These are phyloP conservation scores for Ophiodon elongatus DNA, from an alignment of 2,113 vertebrate species.

Conservation along the genomic window DNA sequence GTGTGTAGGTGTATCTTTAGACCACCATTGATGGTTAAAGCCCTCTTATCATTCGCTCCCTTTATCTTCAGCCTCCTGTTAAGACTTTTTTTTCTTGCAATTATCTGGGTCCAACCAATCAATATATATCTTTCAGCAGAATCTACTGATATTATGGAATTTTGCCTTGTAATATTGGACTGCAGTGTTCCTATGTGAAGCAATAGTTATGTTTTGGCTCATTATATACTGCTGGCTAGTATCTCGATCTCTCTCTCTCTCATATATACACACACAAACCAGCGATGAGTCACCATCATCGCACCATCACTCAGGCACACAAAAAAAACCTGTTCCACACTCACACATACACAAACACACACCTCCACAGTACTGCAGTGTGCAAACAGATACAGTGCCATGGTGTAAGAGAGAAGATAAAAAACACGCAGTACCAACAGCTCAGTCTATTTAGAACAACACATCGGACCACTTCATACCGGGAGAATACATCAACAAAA, in stretches of 20 bases:
- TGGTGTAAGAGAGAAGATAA: slow-evolving; percentile 58
- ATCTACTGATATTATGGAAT: slow-evolving; percentile 58
- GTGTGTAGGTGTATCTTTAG: not conserved
- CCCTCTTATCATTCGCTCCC: not conserved
- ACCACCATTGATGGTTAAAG: not conserved
- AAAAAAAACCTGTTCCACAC: slow-evolving; percentile 78
- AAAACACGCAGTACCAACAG: slow-evolving; percentile 61
- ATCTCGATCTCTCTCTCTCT: slow-evolving; percentile 48
- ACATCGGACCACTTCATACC: slow-evolving; percentile 7
- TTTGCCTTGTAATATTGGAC: slow-evolving; percentile 52
- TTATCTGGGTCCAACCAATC: slow-evolving; percentile 31
- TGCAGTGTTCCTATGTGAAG: slow-evolving; percentile 55
- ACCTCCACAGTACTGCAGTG: slow-evolving; percentile 82
- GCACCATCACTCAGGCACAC: slow-evolving; percentile 78
- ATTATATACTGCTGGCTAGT: slow-evolving; percentile 71
- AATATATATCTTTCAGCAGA: slow-evolving; percentile 37
- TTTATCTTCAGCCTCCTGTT: not conserved
- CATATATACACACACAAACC: slow-evolving; percentile 76
- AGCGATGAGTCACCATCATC: slow-evolving; percentile 82
- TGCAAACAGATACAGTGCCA: slow-evolving; percentile 65
- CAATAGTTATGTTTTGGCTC: slow-evolving; percentile 66
- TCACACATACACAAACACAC: slow-evolving; percentile 78
- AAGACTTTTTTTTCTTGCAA: not conserved
- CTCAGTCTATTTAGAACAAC: slow-evolving; percentile 36
- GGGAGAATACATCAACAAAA: slow-evolving; percentile 16